Base-by-base conservation (phyloP, 2,888 invertebrate genomes). In the Rapana venosa region DNA sequence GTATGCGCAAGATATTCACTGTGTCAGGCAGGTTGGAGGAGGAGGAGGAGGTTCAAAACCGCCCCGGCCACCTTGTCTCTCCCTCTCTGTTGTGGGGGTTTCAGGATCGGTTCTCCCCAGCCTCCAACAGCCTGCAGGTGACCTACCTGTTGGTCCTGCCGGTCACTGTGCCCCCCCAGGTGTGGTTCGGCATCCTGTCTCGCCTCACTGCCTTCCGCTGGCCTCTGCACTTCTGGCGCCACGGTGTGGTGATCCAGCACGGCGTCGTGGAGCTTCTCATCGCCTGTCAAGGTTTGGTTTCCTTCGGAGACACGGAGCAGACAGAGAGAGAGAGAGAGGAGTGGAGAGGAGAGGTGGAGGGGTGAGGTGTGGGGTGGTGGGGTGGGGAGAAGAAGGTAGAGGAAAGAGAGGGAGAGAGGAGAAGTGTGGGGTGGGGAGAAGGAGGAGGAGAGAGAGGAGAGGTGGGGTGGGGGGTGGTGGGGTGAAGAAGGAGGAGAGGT, bases 171-270 rank as follows among this genome's bases (percentile, higher is more conserved):
- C 89, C 89, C 0, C 4, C 56, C 1, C 26, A 36, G 26, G 35
- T 89, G 66, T 89, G 89, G 89, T 70, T 30, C 66, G 30, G n/a
- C 26, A 22, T 32, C 30, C 22, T 85, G 47, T n/a, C 89, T 2
- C 47, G 85, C 61, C 30, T 89, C 22, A 47, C 85, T 35, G 20
- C 70, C 20, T 56, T 90, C 15, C 90, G 90, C 79, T 32, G 70
- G n/a, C 90, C 90, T 0, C 74, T 91, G 20, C 90, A 91, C 88
- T 61, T 91, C 8, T 91, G 91, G 91, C 70, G 58, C 15, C 83
- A 77, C 13, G 91, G 91, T 17, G n/a, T 90, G 15, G 79, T 91
- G 58, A 89, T 91, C 17, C 87, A 91, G 58, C 90, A 90, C 26
- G 89, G 90, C 6, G 87, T 90, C 32, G 90, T 90, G 30, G 91